phyloP scores from a whole-genome alignment of 2,113 vertebrate species.

The Mus pahari region DNA sequence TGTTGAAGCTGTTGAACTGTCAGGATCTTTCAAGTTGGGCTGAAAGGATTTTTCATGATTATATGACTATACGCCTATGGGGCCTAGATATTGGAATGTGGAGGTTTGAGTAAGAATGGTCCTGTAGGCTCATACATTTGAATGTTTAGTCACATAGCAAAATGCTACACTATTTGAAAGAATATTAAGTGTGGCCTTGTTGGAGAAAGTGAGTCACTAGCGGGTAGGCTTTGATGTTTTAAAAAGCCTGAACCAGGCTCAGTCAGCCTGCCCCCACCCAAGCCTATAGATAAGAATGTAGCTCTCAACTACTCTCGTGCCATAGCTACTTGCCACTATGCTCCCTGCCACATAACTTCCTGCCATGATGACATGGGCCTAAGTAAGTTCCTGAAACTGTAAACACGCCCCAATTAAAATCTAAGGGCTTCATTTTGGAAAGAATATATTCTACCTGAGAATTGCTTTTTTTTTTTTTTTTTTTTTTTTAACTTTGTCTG shows the following conservation, averaged over 20 bases:
- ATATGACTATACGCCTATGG: neutral
- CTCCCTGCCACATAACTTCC: neutral
- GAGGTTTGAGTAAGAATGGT: neutral
- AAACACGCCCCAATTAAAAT: neutral
- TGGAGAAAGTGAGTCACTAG: neutral
- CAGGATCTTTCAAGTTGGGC: neutral
- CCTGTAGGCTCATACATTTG: neutral
- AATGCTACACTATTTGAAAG: neutral
- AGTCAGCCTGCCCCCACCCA: neutral
- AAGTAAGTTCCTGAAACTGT: neutral
- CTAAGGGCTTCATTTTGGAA: conserved; percentile 65
- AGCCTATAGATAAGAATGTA: neutral
- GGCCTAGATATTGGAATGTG: neutral
- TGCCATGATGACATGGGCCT: neutral
- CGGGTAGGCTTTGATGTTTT: neutral
- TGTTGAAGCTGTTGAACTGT: neutral
- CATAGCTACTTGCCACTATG: neutral
- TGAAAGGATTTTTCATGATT: neutral
- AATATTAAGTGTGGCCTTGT: neutral
- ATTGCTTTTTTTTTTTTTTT: conserved; percentile 20
- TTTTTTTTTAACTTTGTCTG: conserved; percentile 20
- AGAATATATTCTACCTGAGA: conserved; percentile 62
- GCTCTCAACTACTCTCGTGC: neutral
- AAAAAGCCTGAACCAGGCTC: neutral
- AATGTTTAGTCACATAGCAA: neutral